Evolutionary conservation across 2,888 invertebrate species (phyloP).

Genomic region (Nemotelus pantherinus): DNA sequence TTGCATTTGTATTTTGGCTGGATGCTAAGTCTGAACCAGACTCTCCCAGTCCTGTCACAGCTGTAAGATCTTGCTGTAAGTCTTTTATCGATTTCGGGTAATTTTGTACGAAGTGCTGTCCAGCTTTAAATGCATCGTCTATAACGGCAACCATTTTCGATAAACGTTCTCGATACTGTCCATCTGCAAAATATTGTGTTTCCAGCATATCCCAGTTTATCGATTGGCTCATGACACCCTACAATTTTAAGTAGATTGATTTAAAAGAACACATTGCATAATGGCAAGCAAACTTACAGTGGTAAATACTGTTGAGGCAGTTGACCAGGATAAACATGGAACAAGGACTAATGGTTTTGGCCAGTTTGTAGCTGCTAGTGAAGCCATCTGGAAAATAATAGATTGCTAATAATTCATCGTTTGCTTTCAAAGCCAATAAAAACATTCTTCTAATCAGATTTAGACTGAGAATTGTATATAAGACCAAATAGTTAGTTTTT

Average conservation of each 20-base stretch:
- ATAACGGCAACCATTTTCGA: slow-evolving; percentile 87
- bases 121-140: slow-evolving; percentile 77
- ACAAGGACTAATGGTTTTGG: slow-evolving; percentile 92
- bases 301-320: slow-evolving; percentile 95
- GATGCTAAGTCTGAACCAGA: slow-evolving; percentile 37
- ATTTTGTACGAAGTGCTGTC: slow-evolving; percentile 77
- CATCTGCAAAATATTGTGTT: slow-evolving; percentile 85
- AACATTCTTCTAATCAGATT: not conserved
- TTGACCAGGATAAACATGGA: slow-evolving; percentile 97
- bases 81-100: slow-evolving; percentile 68
- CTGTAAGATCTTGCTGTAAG: slow-evolving; percentile 62
- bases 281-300: slow-evolving; percentile 68
- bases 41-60: slow-evolving; percentile 43
- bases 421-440: not conserved
- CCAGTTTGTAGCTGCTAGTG: slow-evolving; percentile 95
- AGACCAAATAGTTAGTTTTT: slow-evolving; percentile 2
- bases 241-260: slow-evolving; percentile 55
- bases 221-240: slow-evolving; percentile 95
- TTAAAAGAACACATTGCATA: not conserved
- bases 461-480: not conserved
- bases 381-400: slow-evolving; percentile 84
- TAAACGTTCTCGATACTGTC: slow-evolving; percentile 81
- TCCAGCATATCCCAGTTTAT: slow-evolving; percentile 94
- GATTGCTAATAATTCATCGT: not conserved
- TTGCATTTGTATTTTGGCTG: slow-evolving; percentile 46